Conservation (phyloP, 2,797 vertebrate genomes). For the Pteronotus mesoamericanus region DNA sequence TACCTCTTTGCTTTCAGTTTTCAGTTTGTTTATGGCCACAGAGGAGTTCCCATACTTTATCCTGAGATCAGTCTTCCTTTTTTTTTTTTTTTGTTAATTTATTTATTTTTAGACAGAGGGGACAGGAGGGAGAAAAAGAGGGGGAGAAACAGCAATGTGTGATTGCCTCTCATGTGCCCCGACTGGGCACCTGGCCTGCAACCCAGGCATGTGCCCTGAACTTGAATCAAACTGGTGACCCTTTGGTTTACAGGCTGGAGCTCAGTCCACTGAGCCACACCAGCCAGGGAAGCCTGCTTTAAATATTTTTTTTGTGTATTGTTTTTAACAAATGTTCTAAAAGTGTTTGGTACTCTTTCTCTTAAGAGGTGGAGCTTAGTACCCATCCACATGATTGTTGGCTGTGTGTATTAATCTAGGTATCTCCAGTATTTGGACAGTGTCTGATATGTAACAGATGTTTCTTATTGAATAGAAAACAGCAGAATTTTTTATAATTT, state of each 20-base stretch:
- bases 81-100: too few species aligned
- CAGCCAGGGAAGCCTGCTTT: too few species aligned
- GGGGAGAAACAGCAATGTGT: too few species aligned
- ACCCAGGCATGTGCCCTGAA: too few species aligned
- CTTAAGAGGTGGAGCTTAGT: background rate
- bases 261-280: too few species aligned
- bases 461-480: background rate
- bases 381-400: background rate
- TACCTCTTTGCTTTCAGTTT: background rate
- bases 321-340: background rate
- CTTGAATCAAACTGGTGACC: too few species aligned
- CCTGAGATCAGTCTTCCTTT: background rate
- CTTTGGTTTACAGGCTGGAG: too few species aligned
- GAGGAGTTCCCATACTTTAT: background rate
- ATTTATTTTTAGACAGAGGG: too few species aligned
- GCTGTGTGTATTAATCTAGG: background rate
- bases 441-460: conserved; percentile 5
- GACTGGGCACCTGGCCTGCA: too few species aligned
- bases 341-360: background rate
- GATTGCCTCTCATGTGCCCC: too few species aligned
- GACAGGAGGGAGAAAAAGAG: too few species aligned
- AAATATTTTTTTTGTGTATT: background rate
- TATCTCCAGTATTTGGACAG: conserved; percentile 36
- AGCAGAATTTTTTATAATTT: conserved; percentile 22
- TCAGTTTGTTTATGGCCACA: background rate